Evolutionary conservation across 2,888 invertebrate genomes (phyloP), one percentile per base, ranked within the genome.

Genomic region (Scaeva pyrastri): DNA sequence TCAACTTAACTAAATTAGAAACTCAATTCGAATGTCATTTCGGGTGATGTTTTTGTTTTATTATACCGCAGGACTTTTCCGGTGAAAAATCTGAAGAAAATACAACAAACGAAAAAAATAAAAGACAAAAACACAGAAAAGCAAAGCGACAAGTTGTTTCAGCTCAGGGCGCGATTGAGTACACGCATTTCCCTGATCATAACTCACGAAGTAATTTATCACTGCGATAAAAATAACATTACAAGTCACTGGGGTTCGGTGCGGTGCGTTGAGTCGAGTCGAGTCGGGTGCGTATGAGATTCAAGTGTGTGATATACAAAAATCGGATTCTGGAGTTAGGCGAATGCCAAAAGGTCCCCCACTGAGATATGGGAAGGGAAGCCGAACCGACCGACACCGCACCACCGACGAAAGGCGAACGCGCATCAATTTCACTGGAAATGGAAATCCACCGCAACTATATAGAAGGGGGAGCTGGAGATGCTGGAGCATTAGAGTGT

Each of bases 321-420:
- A 58, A 74, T 62, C 71, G 71, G 75, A 75, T 52, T 71, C 56
- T n/a, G 55, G 14, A 66, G 74, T 62, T 70, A 79, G 77, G 73
- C 72, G 71, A 87, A 87, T 87, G 82, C 86, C 86, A 87, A 87
- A 87, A 87, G 86, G 86, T 87, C 86, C 82, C 86, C 86, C 82
- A 87, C 86, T 82, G 86, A 87, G 86, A 71, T 74, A 39, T 52
- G 36, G 21, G 39, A n/a, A 3, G 12, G 66, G 58, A 36, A 31
- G 21, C 21, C 31, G 23, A 10, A 36, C n/a, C n/a, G n/a, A 41
- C 5, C 10, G 16, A 14, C 5, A 21, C 11, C 55, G 45, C 39
- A 12, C 52, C 23, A n/a, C n/a, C n/a, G n/a, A n/a, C n/a, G 41
- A 45, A 52, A 50, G 26, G 41, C 64, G 43, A 55, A 58, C 70